phyloP scores from a whole-genome alignment of 2,113 vertebrate species.

The Coregonus clupeaformis region DNA sequence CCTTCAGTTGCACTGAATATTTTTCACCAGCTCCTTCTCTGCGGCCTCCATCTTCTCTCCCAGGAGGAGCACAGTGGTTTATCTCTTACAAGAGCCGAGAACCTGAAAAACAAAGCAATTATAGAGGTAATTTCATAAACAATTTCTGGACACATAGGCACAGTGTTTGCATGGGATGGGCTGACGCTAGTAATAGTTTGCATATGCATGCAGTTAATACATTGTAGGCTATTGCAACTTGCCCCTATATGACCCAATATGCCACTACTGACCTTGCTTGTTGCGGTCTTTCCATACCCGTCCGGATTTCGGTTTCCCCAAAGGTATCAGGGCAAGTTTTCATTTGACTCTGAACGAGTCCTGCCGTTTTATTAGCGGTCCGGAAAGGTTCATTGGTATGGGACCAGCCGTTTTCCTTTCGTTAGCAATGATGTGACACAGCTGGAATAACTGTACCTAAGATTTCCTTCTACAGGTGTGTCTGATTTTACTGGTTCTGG shows the following conservation, averaged over 20 bases:
- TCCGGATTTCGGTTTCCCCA: conserved; percentile 89
- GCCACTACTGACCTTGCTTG: conserved; percentile 80
- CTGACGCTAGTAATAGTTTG: too few species aligned
- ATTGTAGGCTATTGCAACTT: too few species aligned
- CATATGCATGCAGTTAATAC: too few species aligned
- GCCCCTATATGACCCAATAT: too few species aligned
- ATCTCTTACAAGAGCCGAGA: conserved; percentile 85
- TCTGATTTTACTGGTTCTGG: too few species aligned
- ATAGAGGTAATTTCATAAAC: not conserved
- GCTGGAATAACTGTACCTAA: not conserved
- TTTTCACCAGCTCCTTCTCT: conserved; percentile 78
- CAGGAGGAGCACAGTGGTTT: conserved; percentile 83
- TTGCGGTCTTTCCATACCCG: conserved; percentile 87
- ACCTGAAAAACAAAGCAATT: conserved; percentile 64
- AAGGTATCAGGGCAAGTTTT: conserved; percentile 49
- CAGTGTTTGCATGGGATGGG: too few species aligned
- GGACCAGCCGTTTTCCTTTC: conserved; percentile 31
- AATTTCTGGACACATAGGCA: too few species aligned
- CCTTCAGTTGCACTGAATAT: conserved; percentile 79
- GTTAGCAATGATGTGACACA: conserved; percentile 16
- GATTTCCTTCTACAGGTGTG: not conserved
- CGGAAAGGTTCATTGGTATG: conserved; percentile 1
- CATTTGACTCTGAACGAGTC: conserved; percentile 34
- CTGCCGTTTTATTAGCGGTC: conserved; percentile 9
- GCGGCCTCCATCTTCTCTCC: conserved; percentile 85